Evolutionary conservation across 2,888 invertebrate species (phyloP), one percentile per base, ranked within the genome.

Genomic region (Arrhopalites spinosus): DNA sequence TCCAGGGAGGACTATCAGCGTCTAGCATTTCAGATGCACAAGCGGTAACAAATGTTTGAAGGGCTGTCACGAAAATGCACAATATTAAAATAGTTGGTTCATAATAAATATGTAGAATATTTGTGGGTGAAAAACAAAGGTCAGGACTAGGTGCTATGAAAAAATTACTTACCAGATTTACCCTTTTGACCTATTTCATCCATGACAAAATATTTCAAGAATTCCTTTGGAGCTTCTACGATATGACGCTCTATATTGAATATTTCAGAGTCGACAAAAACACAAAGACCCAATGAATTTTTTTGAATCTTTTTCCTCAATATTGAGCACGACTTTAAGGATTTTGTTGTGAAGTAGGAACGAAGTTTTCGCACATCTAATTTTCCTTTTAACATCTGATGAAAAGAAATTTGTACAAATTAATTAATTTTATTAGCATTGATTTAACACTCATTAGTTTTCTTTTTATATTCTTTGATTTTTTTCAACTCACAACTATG

Each of bases 181-280:
- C 68, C n/a, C 27, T 73, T 25, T 69, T 73, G 56, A 63, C 63
- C 1, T 63, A 53, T 43, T 73, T 77, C 66, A 73, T 77, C 75
- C 0, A 72, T 45, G 7, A 77, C 45, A 8, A 73, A 73, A 27
- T 61, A 59, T 30, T 53, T 67, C 1, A 59, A 30, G 29, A 73
- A 70, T 53, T 73, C 61, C 47, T 68, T 29, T 1, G 77, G 75
- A 29, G 75, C 69, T 50, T 75, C 75, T 25, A 68, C 69, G 53
- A 77, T 75, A 30, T 77, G 77, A 64, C 69, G 64, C 61, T 71
- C 61, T 23, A 77, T 36, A 7, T 23, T 30, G 25, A 72, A 72
- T n/a, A n/a, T n/a, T 20, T 69, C 61, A 1, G 7, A n/a, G 2
- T 43, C 53, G 17, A 63, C n/a, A 64, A 71, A 75, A 1, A 69